Evolutionary conservation across 2,888 invertebrate genomes (phyloP), one percentile per base, ranked within the genome.

Genomic region (Rhingia rostrata): DNA sequence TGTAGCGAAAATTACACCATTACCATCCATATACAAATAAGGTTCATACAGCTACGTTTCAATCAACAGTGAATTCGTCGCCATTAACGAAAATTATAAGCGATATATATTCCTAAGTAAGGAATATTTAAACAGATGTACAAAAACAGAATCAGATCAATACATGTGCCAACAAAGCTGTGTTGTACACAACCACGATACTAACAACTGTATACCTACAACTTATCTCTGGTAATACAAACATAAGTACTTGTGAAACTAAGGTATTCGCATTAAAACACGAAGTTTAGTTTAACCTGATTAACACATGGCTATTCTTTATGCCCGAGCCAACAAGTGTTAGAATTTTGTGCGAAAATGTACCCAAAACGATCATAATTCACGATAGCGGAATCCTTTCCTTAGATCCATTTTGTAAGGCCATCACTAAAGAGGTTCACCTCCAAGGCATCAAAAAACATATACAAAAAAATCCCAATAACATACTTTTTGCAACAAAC

Each of bases 261-360:
- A 53, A 53, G 14, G 12, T 53, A n/a, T 53, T 53, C n/a, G 33
- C 32, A 33, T 5, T 53, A 12, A 33, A 53, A 32, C 53, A 35
- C n/a, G 53, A 53, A 53, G 33, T 53, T 33, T 53, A 33, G 32
- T 53, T 53, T 5, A 53, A 32, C 32, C n/a, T 53, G n/a, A n/a
- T n/a, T n/a, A 30, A 53, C 3, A 3, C 9, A 53, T 53, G 32
- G 53, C 32, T 53, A 33, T 47, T 14, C 9, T 6, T 47, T 9
- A 22, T 30, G 7, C 49, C 30, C 6, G 2, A 4, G 10, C 30
- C 43, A 12, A 30, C 30, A 10, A 30, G 0, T 1, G 12, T 4
- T 49, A 0, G 9, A 30, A 49, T 49, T 30, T 30, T 4, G 30
- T 30, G 49, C 49, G 30, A 22, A 47, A 14, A 47, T 9, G 47